Evolutionary conservation across 1,140 invertebrate genomes (phyloP), one percentile per base, ranked within the genome.

Genomic region (Lepidurus apus): DNA sequence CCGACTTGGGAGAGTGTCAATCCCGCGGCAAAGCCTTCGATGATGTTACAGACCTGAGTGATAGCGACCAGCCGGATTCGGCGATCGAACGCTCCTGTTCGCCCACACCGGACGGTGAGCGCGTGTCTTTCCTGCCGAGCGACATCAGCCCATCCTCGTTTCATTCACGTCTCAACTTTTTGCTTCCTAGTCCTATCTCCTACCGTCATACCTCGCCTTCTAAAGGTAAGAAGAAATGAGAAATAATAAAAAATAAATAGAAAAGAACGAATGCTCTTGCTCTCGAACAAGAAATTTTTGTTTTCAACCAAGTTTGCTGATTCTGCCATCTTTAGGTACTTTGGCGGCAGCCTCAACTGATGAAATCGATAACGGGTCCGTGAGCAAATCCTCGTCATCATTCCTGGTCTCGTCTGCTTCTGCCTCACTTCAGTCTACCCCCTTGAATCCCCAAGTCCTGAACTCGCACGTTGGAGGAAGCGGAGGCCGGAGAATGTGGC

Each of bases 1-100:
- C 77, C 65, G 73, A 77, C 65, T 78, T 74, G 53, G 44, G 74
- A 17, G 77, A 44, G 44, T 75, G 74, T 47, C 43, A 42, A 77
- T 77, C 24, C 45, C 74, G 73, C 77, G 79, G 73, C 79, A 81
- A 24, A 80, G 43, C 24, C 74, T 77, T 24, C 77, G 79, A 75
- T 75, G 45, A 82, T 76, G 84, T 83, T 79, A 81, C 83, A 34
- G 84, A 85, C 45, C 73, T 81, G 26, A 84, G 85, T 74, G 86
- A 87, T 74, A 86, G 87, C 26, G 87, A 88, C 42, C 86, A 86
- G 7, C 85, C 84, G 43, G 86, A 87, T 79, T 82, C 82, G 1
- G 81, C 82, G 4, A 81, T 82, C 73, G 83, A 83, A 47, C 82
- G 77, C 21, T 81, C 81, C 7, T 82, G 79, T 43, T 79, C 78